Percentiles rank a stretch among this genome's conserved stretches.
phyloP scores from a whole-genome alignment of 2,113 vertebrate species.

The Psittacula cyanocephala region DNA sequence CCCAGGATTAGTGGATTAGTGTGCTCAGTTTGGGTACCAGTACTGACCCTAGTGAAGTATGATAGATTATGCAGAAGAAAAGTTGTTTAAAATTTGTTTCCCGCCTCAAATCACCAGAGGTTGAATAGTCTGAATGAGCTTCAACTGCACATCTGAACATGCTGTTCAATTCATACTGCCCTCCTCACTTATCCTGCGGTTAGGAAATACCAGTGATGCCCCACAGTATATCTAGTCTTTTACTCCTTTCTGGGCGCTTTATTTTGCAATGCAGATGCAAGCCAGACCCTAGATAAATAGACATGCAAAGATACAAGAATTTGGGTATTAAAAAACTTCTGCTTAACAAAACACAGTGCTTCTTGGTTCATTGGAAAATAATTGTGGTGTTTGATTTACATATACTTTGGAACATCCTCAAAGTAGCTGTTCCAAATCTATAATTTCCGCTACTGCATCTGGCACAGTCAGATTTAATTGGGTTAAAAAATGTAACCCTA shows the following conservation, averaged over 20 bases:
- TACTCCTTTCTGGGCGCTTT: background rate
- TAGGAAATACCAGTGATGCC: background rate
- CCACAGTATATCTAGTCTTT: background rate
- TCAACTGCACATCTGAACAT: background rate
- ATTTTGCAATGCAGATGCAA: background rate
- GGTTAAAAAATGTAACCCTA: slow-evolving; percentile 73
- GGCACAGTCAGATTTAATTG: slow-evolving; percentile 68
- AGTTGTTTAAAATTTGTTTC: background rate
- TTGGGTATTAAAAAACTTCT: background rate
- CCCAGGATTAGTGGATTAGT: background rate
- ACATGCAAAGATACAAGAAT: slow-evolving; percentile 31
- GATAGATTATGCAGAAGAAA: background rate
- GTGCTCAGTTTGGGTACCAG: background rate
- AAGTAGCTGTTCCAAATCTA: slow-evolving; percentile 54
- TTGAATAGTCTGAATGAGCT: background rate
- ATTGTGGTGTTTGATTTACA: slow-evolving; percentile 51
- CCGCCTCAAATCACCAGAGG: background rate
- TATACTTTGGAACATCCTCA: slow-evolving; percentile 50
- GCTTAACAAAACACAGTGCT: slow-evolving; percentile 11
- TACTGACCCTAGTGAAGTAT: background rate
- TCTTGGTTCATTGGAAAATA: slow-evolving; percentile 51
- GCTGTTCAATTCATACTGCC: background rate
- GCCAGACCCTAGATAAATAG: background rate
- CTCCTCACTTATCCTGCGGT: background rate
- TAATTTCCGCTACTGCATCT: slow-evolving; percentile 68